phyloP scores from a whole-genome alignment of 1,140 invertebrate species.

The Olivierus martensii region DNA sequence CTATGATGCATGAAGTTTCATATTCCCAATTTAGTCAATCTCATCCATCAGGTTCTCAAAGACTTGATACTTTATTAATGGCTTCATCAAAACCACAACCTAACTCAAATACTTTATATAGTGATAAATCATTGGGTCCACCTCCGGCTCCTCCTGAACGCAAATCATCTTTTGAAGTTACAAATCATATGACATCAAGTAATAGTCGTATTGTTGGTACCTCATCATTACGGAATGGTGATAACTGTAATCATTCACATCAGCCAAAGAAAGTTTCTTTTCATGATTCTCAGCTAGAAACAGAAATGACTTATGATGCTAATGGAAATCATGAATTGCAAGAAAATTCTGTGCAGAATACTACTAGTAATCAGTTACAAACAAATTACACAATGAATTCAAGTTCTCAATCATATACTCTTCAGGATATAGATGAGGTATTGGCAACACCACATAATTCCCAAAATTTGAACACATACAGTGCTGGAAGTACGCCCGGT shows the following conservation, averaged over 20 bases:
- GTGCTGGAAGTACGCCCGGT: constrained; percentile 50
- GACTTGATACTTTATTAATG: not conserved
- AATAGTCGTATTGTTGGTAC: not conserved
- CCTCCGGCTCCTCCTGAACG: constrained; percentile 11
- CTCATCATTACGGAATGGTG: constrained; percentile 12
- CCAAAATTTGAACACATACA: constrained; percentile 17
- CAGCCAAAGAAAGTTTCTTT: constrained; percentile 25
- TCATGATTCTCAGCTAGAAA: constrained; percentile 19
- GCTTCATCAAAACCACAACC: not conserved
- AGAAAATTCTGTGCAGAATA: too few species aligned
- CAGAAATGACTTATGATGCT: constrained; percentile 9
- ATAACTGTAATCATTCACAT: constrained; percentile 9
- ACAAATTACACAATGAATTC: not conserved
- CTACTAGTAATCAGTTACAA: too few species aligned
- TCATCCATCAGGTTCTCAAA: not conserved
- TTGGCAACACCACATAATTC: constrained; percentile 17
- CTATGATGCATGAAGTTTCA: not conserved
- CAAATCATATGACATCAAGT: constrained; percentile 4
- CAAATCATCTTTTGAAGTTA: constrained; percentile 16
- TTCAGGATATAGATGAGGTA: constrained; percentile 23
- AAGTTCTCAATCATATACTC: constrained; percentile 7
- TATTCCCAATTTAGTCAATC: not conserved
- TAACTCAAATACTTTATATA: not conserved
- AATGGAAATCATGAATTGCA: constrained; percentile 9
- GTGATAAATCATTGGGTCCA: constrained; percentile 1